A percentile compares a stretch with the other conserved stretches of the same genome.
Evolutionary conservation across 1,140 invertebrate species (phyloP).

Genomic region (Pogonomyrmex californicus): DNA sequence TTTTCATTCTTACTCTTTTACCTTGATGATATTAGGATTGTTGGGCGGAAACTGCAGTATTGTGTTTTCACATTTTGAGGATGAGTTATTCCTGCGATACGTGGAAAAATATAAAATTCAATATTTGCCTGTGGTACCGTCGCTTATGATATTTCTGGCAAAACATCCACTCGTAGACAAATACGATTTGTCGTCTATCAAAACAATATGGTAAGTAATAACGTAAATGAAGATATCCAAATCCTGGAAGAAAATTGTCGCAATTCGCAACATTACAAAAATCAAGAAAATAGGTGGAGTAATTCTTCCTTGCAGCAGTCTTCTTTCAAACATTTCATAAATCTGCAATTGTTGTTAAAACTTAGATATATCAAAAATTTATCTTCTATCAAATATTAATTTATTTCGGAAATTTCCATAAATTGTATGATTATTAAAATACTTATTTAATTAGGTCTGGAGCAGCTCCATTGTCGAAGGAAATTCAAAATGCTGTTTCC

Average conservation of each 20-base stretch:
- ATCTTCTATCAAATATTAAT: not conserved
- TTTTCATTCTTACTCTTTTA: conserved; percentile 85
- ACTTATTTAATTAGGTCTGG: conserved; percentile 75
- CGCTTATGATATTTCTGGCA: conserved; percentile 87
- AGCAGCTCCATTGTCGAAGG: conserved; percentile 86
- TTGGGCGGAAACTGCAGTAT: conserved; percentile 81
- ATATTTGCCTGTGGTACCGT: conserved; percentile 87
- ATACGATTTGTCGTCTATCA: conserved; percentile 86
- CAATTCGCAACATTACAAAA: conserved; percentile 18
- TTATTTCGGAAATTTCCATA: not conserved
- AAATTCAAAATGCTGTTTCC: conserved; percentile 84
- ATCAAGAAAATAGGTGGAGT: not conserved
- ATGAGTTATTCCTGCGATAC: conserved; percentile 87
- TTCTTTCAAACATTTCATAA: not conserved
- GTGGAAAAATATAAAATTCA: conserved; percentile 88
- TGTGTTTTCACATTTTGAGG: conserved; percentile 88
- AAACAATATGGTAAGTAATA: conserved; percentile 77
- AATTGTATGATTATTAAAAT: not conserved
- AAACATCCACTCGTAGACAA: conserved; percentile 86
- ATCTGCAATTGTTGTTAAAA: conserved; percentile 5
- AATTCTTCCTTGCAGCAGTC: not conserved
- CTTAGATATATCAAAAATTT: not conserved
- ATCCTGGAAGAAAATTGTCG: not conserved
- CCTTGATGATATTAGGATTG: conserved; percentile 74
- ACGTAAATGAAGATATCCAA: not conserved